Base-by-base conservation (phyloP, 2,113 vertebrate species). In the Sinocyclocheilus anshuiensis region DNA sequence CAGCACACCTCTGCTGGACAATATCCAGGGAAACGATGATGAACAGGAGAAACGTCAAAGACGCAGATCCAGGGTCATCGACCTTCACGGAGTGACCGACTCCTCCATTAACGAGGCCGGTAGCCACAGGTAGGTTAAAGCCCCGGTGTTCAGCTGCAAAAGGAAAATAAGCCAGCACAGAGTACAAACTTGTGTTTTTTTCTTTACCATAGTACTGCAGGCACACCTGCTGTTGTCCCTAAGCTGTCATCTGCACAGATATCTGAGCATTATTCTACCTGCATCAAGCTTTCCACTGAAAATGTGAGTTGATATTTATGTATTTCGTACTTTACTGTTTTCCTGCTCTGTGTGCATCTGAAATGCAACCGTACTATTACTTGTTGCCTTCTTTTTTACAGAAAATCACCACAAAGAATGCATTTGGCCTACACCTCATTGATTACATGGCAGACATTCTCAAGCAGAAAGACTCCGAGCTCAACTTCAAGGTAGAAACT, bases 341-440 rank as follows among this genome's bases (percentile, higher is more conserved):
- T 26, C 12, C 11, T 2, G 18, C 57, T 67, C 15, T 69, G 42
- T 26, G 48, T 2, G 72, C 9, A 12, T 39, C 42, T 82, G 22
- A 84, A 76, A 55, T 20, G 18, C 36, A 26, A 50, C 10, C 16
- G 16, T 0, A 2, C 20, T 48, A n/a, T 39, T 24, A n/a, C 6
- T 45, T 5, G 1, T 22, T 67, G 4, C 13, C 6, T 6, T n/a
- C 3, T 16, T 50, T 4, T 76, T 59, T 11, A 6, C 88, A 99
- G 98, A 99, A 98, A 99, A 99, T 99, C 86, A 99, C 97, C 81
- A 97, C 95, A 0, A 99, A 98, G 92, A 99, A 99, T 75, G 98
- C 96, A 6, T 99, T 99, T 86, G 97, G 96, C 53, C 94, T 99
- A 24, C 96, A 98, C 90, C 92, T 99, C 84, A 99, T 99, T 69